These are phyloP conservation scores for Acheta domesticus DNA, from an alignment of 2,888 invertebrate genomes.

Conservation along the genomic window DNA sequence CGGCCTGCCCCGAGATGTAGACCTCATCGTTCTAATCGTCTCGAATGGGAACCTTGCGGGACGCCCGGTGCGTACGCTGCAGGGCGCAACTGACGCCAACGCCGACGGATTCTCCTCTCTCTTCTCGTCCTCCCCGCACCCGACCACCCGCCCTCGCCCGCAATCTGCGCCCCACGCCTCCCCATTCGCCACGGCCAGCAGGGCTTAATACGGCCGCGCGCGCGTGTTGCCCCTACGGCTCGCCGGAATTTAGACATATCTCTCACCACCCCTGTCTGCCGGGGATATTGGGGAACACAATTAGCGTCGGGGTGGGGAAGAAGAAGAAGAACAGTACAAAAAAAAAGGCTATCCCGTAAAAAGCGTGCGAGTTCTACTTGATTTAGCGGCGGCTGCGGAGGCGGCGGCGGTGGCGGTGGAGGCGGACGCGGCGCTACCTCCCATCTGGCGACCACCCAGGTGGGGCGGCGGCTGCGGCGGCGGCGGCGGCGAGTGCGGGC, in stretches of 20 bases:
- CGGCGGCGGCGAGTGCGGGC: background rate
- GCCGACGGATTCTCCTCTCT: background rate
- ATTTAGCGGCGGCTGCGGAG: background rate
- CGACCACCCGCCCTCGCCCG: background rate
- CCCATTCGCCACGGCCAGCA: background rate
- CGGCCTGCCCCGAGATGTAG: background rate
- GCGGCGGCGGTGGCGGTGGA: background rate
- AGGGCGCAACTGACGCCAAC: background rate
- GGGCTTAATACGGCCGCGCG: background rate
- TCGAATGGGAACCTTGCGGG: background rate
- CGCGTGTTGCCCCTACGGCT: too few relatives aligned
- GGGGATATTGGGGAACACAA: slow-evolving; percentile 1
- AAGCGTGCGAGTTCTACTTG: slow-evolving; percentile 18
- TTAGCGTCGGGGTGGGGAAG: background rate
- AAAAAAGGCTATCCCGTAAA: background rate
- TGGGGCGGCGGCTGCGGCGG: background rate
- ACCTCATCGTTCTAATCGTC: slow-evolving; percentile 2
- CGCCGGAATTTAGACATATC: slow-evolving; percentile 3
- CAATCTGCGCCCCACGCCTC: too few relatives aligned
- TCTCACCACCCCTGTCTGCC: background rate
- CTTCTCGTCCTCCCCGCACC: background rate
- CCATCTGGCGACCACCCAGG: background rate
- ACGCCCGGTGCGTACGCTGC: background rate
- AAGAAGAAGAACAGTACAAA: too few relatives aligned
- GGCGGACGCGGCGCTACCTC: background rate